A percentile compares a stretch with the other conserved stretches of the same genome.
Conservation (phyloP, 2,888 invertebrate genomes). For the Tenthredo amoena region DNA sequence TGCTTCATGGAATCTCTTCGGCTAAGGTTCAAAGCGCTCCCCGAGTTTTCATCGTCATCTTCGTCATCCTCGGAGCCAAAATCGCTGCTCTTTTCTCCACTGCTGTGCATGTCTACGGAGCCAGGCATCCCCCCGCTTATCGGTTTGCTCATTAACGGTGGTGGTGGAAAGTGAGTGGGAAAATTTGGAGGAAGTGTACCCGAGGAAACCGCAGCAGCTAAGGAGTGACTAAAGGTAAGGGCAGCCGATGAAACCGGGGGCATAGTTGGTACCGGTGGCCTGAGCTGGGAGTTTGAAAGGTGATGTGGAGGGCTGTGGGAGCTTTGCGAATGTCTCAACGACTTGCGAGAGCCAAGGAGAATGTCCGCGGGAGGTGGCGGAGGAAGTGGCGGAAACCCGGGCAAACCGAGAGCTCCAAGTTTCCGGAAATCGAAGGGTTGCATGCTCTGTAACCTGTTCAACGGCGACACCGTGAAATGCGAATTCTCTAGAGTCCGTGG, state of each 20-base stretch:
- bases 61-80: constrained; percentile 82
- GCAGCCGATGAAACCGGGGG: constrained; percentile 73
- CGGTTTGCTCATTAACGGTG: constrained; percentile 69
- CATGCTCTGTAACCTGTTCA: constrained; percentile 96
- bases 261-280: constrained; percentile 68
- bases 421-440: constrained; percentile 96
- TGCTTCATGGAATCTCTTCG: constrained; percentile 77
- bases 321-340: constrained; percentile 71
- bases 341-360: constrained; percentile 67
- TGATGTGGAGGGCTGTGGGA: constrained; percentile 74
- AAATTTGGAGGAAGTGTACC: constrained; percentile 74
- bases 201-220: constrained; percentile 73
- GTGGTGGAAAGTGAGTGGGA: constrained; percentile 73
- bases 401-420: constrained; percentile 82
- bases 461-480: constrained; percentile 84
- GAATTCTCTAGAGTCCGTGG: constrained; percentile 63
- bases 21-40: constrained; percentile 84
- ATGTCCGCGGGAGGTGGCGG: constrained; percentile 68
- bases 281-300: constrained; percentile 67
- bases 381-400: constrained; percentile 81
- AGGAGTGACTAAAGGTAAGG: constrained; percentile 71
- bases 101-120: constrained; percentile 72
- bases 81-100: constrained; percentile 78
- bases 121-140: constrained; percentile 66
- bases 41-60: constrained; percentile 82